A percentile compares a stretch with the other conserved stretches of the same genome.
Evolutionary conservation across 2,797 vertebrate species (phyloP).

Genomic region (Taeniopygia guttata): DNA sequence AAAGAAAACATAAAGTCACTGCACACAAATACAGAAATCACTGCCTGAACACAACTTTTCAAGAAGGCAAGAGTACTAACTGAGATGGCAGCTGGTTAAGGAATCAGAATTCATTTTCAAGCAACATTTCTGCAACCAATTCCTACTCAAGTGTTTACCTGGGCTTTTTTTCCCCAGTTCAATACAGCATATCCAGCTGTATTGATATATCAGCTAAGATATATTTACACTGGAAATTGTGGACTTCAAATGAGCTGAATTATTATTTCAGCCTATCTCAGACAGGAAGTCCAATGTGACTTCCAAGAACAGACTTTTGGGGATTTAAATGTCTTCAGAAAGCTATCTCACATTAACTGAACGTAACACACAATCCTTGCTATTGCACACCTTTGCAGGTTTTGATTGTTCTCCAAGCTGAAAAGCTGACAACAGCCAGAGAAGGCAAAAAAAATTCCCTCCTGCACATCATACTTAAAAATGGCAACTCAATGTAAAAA

Average conservation of each 20-base stretch:
- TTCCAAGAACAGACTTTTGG: neutral
- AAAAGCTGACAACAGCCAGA: neutral
- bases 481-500: neutral
- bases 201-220: neutral
- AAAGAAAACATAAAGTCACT: neutral
- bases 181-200: neutral
- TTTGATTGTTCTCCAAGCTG: neutral
- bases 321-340: neutral
- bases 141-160: neutral
- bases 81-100: neutral
- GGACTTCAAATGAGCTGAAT: neutral
- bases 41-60: neutral
- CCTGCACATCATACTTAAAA: neutral
- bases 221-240: neutral
- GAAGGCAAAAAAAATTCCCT: neutral
- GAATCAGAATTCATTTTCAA: neutral
- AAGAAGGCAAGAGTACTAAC: neutral
- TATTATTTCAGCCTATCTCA: neutral
- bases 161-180: neutral
- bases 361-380: fast-evolving
- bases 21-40: neutral
- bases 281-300: neutral
- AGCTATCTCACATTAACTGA: neutral
- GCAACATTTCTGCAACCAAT: neutral
- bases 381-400: neutral